Conservation (phyloP, 2,888 invertebrate genomes). For the Ferdinandea cuprea region DNA sequence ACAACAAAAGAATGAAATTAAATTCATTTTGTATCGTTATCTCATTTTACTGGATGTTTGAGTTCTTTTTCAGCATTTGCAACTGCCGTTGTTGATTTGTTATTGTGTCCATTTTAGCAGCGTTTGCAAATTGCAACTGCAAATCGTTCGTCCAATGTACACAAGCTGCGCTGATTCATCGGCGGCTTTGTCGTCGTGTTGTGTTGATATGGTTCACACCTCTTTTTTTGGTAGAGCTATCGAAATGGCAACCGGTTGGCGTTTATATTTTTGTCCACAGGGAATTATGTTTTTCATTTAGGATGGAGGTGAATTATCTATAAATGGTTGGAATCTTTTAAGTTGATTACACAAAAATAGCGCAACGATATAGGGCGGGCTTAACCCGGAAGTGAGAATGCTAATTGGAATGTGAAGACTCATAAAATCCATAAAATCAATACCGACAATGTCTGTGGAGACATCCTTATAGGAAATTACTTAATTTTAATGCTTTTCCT, state of each 20-base stretch:
- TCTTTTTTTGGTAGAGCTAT: constrained; percentile 63
- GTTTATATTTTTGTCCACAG: constrained; percentile 25
- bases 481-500: constrained; percentile 39
- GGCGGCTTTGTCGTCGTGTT: constrained; percentile 56
- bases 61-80: constrained; percentile 34
- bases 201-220: constrained; percentile 66
- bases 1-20: constrained; percentile 65
- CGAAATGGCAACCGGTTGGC: constrained; percentile 73
- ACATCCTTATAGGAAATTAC: constrained; percentile 28
- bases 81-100: constrained; percentile 50
- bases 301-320: neutral
- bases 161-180: constrained; percentile 66
- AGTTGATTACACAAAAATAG: constrained; percentile 3
- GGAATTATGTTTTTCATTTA: neutral
- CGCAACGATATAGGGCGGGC: constrained; percentile 7
- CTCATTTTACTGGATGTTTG: constrained; percentile 16
- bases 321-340: neutral
- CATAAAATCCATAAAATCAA: constrained; percentile 56
- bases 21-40: constrained; percentile 56
- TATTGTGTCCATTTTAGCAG: constrained; percentile 41
- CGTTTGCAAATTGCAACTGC: constrained; percentile 34
- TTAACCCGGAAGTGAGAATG: neutral
- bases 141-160: constrained; percentile 53
- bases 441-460: constrained; percentile 27
- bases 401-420: constrained; percentile 21